Base-by-base conservation (phyloP, 1,140 invertebrate genomes). In the Thaumatotibia leucotreta region DNA sequence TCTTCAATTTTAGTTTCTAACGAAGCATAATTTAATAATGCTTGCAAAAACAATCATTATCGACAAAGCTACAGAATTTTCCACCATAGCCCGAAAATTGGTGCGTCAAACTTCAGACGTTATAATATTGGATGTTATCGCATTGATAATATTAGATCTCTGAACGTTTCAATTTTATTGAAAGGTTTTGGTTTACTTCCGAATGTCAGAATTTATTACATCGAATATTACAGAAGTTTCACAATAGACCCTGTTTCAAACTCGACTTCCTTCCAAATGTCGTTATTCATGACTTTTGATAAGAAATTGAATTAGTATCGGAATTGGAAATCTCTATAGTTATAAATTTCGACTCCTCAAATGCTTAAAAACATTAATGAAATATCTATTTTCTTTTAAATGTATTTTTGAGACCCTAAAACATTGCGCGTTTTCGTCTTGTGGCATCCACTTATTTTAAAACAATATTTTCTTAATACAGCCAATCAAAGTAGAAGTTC, bases 251-350 rank as follows among this genome's bases (percentile, higher is more conserved):
- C 69, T 73, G 73, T 78, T 73, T 75, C 72, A 74, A 84, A 78
- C 78, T 77, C 64, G 50, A 63, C 65, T 79, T 78, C 70, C 65
- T 77, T 77, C 70, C 64, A 81, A 83, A 83, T 79, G 69, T 75
- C 84, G 74, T 84, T 86, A 83, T 84, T 86, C 80, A 82, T 83
- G 77, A 78, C 75, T 80, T 84, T 84, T 80, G 80, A 85, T 83
- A 81, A 86, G 79, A 81, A 76, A 80, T 81, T 81, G 75, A 79
- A 84, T 86, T 75, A 78, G 75, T 75, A 77, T 82, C 72, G 66
- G 69, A 75, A 78, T 77, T 69, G 67, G 58, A 62, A 75, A 70
- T 64, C 24, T 58, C 11, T 58, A 8, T 29, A 27, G 11, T 58
- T n/a, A 11, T 58, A 58, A 17, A 58, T 58, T 58, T 58, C n/a